Evolutionary conservation across 2,888 invertebrate genomes (phyloP).

Genomic region (Acleris cristana): DNA sequence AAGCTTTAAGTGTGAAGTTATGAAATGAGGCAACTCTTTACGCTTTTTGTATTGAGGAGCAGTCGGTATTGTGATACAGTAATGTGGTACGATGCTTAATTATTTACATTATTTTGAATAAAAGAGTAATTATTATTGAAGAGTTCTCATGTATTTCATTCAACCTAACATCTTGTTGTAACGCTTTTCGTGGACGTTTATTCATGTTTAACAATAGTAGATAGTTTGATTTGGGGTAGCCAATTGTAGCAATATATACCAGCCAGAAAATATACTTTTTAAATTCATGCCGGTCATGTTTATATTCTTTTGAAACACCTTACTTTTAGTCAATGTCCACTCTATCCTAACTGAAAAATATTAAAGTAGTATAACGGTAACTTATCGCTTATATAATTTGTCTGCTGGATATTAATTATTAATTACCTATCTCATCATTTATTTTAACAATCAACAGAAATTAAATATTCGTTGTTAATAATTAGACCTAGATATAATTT

Average conservation of each 20-base stretch:
- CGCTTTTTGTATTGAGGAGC: slow-evolving; percentile 62
- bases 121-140: slow-evolving; percentile 72
- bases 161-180: slow-evolving; percentile 54
- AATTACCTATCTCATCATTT: too few species aligned
- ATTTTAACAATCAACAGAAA: too few species aligned
- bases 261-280: not conserved
- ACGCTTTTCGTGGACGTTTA: slow-evolving; percentile 41
- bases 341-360: too few species aligned
- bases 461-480: too few species aligned
- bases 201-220: slow-evolving; percentile 43
- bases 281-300: not conserved
- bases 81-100: slow-evolving; percentile 75
- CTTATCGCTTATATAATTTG: too few species aligned
- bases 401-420: too few species aligned
- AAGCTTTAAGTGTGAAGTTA: slow-evolving; percentile 47
- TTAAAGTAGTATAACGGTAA: too few species aligned
- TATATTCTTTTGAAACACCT: too few species aligned
- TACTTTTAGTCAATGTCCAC: too few species aligned
- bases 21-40: slow-evolving; percentile 57
- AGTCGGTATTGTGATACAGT: slow-evolving; percentile 78
- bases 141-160: slow-evolving; percentile 71
- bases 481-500: too few species aligned
- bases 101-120: slow-evolving; percentile 74
- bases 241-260: not conserved
- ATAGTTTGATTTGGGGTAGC: slow-evolving; percentile 2